Evolutionary conservation across 2,113 vertebrate genomes (phyloP), one percentile per base, ranked within the genome.

Genomic region (Tautogolabrus adspersus): DNA sequence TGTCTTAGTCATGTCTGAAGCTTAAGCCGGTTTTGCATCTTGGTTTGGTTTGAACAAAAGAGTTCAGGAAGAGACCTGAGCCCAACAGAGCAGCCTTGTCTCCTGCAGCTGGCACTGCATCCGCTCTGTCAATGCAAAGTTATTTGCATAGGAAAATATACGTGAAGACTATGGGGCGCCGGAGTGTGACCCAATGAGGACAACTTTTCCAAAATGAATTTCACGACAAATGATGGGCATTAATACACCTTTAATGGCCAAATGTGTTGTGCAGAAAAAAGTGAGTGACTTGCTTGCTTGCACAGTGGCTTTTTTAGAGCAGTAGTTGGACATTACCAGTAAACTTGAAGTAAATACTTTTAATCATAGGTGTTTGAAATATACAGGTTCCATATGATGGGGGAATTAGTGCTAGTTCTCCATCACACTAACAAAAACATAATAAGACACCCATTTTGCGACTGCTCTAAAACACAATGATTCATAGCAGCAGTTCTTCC

Each of bases 101-200:
- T 88, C 55, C 75, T 64, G 76, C 81, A 81, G 68, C 83, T n/a
- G 75, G 23, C 63, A 2, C 13, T 71, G 51, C 77, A 68, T 90
- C 46, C 62, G 16, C 72, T 80, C 79, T 40, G 37, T 54, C 16
- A 59, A 94, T 94, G 94, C 93, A 94, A 93, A 94, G 87, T 78
- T 92, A 90, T 94, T 94, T 93, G 90, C 90, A 91, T 94, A 93
- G 85, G 86, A 74, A 94, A 94, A 94, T 91, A 58, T 60, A 66
- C 80, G 72, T 58, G 30, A 77, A 49, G 30, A 69, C 66, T 22
- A 37, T 18, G 8, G 19, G 19, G 60, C 21, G 62, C 30, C 63
- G 21, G 18, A 18, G 62, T 34, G 21, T 7, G 54, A 52, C 40
- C 68, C 59, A 34, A 37, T 10, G 38, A 16, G 44, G 51, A 82